Evolutionary conservation across 1,140 invertebrate genomes (phyloP), one percentile per base, ranked within the genome.

Genomic region (Euglossa dilemma): DNA sequence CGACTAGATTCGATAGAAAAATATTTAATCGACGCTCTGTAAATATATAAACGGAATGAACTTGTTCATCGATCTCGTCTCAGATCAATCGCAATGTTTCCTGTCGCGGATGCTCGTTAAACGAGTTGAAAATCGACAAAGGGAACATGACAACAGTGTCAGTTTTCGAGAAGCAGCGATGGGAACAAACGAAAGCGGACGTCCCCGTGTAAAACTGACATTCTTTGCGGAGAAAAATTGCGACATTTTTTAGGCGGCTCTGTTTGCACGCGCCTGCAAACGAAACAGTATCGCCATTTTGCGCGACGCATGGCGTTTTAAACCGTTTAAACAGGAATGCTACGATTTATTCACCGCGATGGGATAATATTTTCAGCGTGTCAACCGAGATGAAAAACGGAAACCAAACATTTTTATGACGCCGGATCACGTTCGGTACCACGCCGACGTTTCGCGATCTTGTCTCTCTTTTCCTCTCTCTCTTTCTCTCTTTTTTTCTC

Each of bases 201-300:
- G 5, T 25, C 43, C 20, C 72, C 54, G 12, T 23, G 18, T 6
- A 9, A 16, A 57, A 36, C 43, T 50, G 43, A 20, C 20, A 64
- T 28, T 36, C 28, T 61, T 61, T 50, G 45, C 5, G n/a, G 25
- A 18, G 59, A 64, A 52, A 63, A 64, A 76, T 76, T 36, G 59
- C 59, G 36, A 52, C 59, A 52, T 64, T 76, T 76, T 76, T 52
- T 50, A 64, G 59, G 52, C 52, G 74, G 64, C 64, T 64, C 45
- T 36, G 45, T 76, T 76, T 52, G 23, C 28, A 20, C 14, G 47
- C 18, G 20, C 8, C n/a, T 28, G 12, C 8, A 18, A 64, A 76
- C 64, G 25, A 52, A 76, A 76, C 71, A 43, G 56, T 7, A 14
- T 59, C 25, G 36, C 54, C 43, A 45, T 61, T 74, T 59, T n/a